Evolutionary conservation across 37 sponge, comb jelly and placozoan species (phyloP).

Genomic region (Geodia barretti): DNA sequence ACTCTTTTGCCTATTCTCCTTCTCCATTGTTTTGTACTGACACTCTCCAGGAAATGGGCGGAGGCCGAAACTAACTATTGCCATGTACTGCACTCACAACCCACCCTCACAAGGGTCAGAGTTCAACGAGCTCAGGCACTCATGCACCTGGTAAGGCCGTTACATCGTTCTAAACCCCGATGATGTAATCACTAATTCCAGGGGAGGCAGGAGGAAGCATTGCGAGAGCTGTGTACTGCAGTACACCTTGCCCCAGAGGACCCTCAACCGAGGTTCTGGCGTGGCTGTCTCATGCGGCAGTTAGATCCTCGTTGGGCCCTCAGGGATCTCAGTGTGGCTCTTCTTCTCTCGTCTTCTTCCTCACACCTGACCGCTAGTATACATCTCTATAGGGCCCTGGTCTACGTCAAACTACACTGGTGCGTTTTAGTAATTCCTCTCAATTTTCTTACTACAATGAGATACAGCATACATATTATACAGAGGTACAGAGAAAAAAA

Average conservation of each 20-base stretch:
- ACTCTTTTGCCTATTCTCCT: too few relatives aligned
- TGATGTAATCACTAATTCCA: not conserved
- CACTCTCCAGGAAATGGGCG: constrained; percentile 26
- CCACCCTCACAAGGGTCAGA: constrained; percentile 51
- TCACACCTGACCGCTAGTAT: constrained; percentile 28
- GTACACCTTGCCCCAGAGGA: constrained; percentile 83
- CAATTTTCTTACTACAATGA: not conserved
- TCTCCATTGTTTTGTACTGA: too few relatives aligned
- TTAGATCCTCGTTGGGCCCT: constrained; percentile 63
- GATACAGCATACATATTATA: too few relatives aligned
- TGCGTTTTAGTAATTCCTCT: constrained; percentile 22
- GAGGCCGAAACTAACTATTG: constrained; percentile 37
- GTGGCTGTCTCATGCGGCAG: constrained; percentile 83
- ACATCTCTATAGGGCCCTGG: constrained; percentile 74
- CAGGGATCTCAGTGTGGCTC: constrained; percentile 80
- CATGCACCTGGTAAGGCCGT: constrained; percentile 29
- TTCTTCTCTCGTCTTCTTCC: constrained; percentile 69
- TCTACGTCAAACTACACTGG: constrained; percentile 80
- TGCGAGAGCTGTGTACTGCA: constrained; percentile 89
- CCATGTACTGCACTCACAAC: constrained; percentile 34
- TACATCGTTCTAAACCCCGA: too few relatives aligned
- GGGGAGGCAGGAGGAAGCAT: constrained; percentile 64
- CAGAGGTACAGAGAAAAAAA: not conserved
- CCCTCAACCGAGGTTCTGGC: constrained; percentile 66
- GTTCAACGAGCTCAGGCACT: constrained; percentile 53